Evolutionary conservation across 1,140 invertebrate genomes (phyloP), one percentile per base, ranked within the genome.

Genomic region (Thaumetopoea pityocampa): DNA sequence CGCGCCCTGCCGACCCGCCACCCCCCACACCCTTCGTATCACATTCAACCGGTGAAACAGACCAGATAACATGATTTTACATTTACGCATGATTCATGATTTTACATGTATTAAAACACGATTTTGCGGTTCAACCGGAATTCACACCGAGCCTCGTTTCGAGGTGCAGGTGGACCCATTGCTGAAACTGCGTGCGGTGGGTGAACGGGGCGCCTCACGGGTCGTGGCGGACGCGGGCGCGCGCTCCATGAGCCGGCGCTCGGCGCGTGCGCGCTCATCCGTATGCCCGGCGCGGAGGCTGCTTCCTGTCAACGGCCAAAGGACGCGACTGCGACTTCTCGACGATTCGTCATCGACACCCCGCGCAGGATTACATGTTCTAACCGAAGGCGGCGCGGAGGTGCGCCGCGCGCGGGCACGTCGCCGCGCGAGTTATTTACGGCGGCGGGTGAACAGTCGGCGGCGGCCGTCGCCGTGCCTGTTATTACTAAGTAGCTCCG

Each of bases 401-500:
- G n/a, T n/a, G n/a, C n/a, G n/a, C n/a, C n/a, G n/a, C n/a, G n/a
- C n/a, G n/a, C n/a, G n/a, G n/a, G n/a, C n/a, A n/a, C n/a, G n/a
- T n/a, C n/a, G n/a, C n/a, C n/a, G n/a, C 32, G 49, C 67, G 63
- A 68, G 76, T 83, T 79, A 83, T 83, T 80, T 80, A 83, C 73
- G 79, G 79, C 62, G 54, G 67, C 49, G 53, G 67, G 59, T 65
- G 79, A 68, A 83, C 76, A 80, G 80, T 83, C 73, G 72, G 57
- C 71, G n/a, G n/a, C 63, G 67, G 66, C 61, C 57, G 67, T 60
- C 56, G 40, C 44, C 78, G 74, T 79, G 70, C 52, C 67, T 63
- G 61, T 66, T 66, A 77, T 73, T 69, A 78, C 71, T 71, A 76
- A 79, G 71, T 67, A 71, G 55, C 65, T 59, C 73, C 60, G 67